These are phyloP conservation scores for Catonia carolina DNA, from an alignment of 2,888 invertebrate genomes.

Conservation along the genomic window DNA sequence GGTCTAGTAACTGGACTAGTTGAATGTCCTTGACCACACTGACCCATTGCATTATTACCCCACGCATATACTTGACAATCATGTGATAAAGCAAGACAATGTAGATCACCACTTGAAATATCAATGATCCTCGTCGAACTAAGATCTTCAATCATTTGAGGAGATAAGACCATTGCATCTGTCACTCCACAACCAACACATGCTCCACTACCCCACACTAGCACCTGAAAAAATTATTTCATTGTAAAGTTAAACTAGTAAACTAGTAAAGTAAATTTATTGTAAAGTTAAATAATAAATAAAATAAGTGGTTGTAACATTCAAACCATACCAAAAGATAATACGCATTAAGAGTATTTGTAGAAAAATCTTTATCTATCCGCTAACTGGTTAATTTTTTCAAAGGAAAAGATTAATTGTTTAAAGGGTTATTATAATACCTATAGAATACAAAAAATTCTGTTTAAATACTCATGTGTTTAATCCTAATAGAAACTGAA, in stretches of 20 bases:
- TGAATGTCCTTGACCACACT: constrained; percentile 56
- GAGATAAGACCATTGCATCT: constrained; percentile 50
- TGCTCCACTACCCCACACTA: constrained; percentile 56
- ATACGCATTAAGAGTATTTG: too few species aligned
- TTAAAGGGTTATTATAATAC: too few species aligned
- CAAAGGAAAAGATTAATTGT: too few species aligned
- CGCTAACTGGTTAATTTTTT: too few species aligned
- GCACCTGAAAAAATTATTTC: constrained; percentile 43
- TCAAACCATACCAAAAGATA: too few species aligned
- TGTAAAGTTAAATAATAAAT: constrained; percentile 6
- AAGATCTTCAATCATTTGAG: constrained; percentile 50
- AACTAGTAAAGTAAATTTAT: too few species aligned
- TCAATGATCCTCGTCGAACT: constrained; percentile 49
- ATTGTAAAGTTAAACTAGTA: too few species aligned
- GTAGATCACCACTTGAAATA: constrained; percentile 55
- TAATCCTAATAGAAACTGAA: too few species aligned
- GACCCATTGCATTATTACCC: constrained; percentile 58
- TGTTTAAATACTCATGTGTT: too few species aligned
- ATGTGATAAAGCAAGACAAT: constrained; percentile 54
- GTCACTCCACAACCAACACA: constrained; percentile 52
- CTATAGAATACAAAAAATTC: too few species aligned
- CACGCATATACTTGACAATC: constrained; percentile 40
- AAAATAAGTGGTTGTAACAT: too few species aligned
- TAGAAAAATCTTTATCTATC: too few species aligned
- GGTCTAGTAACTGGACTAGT: constrained; percentile 53